phyloP scores from a whole-genome alignment of 2,113 vertebrate genomes.

The Etia nguti region DNA sequence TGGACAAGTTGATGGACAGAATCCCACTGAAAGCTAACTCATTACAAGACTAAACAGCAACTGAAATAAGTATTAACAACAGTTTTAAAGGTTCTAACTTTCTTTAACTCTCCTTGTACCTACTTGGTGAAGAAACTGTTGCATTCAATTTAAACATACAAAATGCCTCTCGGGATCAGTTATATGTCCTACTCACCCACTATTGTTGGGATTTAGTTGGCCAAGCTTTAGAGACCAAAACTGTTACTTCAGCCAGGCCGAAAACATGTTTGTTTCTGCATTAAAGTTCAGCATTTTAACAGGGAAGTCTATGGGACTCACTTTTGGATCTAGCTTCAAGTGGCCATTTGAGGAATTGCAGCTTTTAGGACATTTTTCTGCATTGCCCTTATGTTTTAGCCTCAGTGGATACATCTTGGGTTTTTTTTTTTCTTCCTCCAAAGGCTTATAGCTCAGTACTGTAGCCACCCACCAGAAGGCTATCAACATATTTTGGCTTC shows the following conservation, averaged over 20 bases:
- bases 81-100: neutral
- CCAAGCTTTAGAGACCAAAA: neutral
- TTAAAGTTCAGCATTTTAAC: neutral
- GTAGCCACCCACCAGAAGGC: neutral
- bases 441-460: neutral
- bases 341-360: neutral
- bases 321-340: neutral
- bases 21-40: neutral
- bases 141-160: neutral
- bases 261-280: neutral
- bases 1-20: neutral
- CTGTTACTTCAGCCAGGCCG: rapidly evolving
- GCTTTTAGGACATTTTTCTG: neutral
- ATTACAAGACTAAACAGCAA: neutral
- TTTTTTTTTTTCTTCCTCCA: neutral
- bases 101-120: neutral
- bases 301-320: neutral
- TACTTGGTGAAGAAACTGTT: neutral
- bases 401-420: rapidly evolving
- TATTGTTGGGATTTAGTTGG: neutral
- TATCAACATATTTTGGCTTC: neutral
- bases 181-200: neutral
- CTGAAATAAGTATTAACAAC: neutral
- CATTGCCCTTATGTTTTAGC: neutral
- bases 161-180: neutral